Base-by-base conservation (phyloP, 2,888 invertebrate genomes). In the Sceliomorpha sp. region DNA sequence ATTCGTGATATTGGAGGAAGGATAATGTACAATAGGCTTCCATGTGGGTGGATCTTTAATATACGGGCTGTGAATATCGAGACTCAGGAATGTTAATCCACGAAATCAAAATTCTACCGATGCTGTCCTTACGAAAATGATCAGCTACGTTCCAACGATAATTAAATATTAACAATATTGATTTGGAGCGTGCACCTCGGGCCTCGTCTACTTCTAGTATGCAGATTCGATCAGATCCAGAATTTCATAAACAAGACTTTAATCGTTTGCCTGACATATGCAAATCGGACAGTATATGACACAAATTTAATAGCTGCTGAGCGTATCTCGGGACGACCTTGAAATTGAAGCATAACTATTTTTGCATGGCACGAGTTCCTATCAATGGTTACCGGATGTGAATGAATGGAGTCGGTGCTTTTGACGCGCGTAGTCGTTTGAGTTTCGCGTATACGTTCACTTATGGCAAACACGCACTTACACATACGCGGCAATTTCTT, bases 81-180 rank as follows among this genome's bases (percentile, higher is more conserved):
- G 74, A 80, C 78, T 66, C 77, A 75, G 74, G 81, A 81, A 82
- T 81, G 79, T 73, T 78, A 80, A 81, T 81, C 76, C 77, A 79
- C 79, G 76, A 77, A 79, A 77, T 77, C 75, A 62, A 73, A 77
- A 69, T 67, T 36, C 37, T 44, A 60, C n/a, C 58, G 34, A 55
- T 50, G 66, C 45, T 37, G 34, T 47, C 53, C 50, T 70, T 34
- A 31, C 48, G 27, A 44, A 37, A 32, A 32, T 45, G 48, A 53
- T 34, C 29, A 53, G 53, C 32, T 51, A 55, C 59, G 56, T 53
- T 76, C 58, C 71, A 73, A 76, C 73, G 70, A 71, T 69, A 76
- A 80, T 78, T 77, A 80, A 77, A 77, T 76, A 75, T 75, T 77
- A 76, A 77, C 79, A 76, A 79, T 79, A 77, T 70, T 12, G n/a